Evolutionary conservation across 2,113 vertebrate species (phyloP).

Genomic region (human (Homo sapiens)): DNA sequence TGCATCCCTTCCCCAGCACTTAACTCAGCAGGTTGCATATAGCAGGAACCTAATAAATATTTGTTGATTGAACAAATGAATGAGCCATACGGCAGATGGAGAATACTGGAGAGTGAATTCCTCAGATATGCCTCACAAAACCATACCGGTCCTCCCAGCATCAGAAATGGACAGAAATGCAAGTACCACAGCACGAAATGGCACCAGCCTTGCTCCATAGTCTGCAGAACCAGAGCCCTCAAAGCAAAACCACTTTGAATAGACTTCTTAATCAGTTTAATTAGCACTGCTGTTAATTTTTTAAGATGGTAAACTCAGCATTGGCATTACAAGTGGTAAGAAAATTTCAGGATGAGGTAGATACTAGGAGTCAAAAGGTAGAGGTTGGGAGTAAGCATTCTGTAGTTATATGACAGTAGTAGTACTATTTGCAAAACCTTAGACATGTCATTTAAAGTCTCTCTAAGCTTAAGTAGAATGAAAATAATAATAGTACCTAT

Average conservation of each 20-base stretch:
- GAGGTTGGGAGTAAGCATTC: neutral
- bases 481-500: neutral
- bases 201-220: neutral
- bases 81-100: conserved; percentile 1
- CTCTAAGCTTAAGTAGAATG: neutral
- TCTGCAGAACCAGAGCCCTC: neutral
- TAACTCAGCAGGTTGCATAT: conserved; percentile 56
- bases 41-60: conserved; percentile 68
- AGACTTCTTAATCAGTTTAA: neutral
- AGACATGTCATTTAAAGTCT: neutral
- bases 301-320: neutral
- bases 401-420: neutral
- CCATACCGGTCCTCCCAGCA: neutral
- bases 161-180: neutral
- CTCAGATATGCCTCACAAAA: neutral
- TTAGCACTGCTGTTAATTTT: neutral
- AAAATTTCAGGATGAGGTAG: neutral
- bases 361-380: neutral
- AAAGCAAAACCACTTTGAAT: neutral
- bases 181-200: neutral
- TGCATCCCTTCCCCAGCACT: conserved; percentile 56
- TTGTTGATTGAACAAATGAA: conserved; percentile 68
- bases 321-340: neutral
- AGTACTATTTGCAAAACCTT: neutral
- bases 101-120: conserved; percentile 13